Percentiles rank a stretch among this genome's conserved stretches.
phyloP scores from a whole-genome alignment of 2,888 invertebrate species.

The Dastarcus helophoroides region DNA sequence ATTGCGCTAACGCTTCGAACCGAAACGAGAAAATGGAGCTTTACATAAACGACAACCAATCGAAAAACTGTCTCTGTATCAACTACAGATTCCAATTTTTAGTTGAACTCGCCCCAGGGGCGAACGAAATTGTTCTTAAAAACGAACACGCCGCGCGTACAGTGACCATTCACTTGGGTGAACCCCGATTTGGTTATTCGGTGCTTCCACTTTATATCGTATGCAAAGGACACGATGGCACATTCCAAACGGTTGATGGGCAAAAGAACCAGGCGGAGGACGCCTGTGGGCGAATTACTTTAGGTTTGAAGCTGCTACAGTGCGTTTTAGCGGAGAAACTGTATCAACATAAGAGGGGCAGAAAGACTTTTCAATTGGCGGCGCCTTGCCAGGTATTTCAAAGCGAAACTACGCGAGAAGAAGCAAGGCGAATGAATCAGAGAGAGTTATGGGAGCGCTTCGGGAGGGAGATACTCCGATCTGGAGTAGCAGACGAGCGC shows the following conservation, averaged over 20 bases:
- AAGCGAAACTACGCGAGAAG: slow-evolving; percentile 56
- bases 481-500: slow-evolving; percentile 48
- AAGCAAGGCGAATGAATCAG: slow-evolving; percentile 62
- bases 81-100: slow-evolving; percentile 61
- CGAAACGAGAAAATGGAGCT: no score
- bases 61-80: no score
- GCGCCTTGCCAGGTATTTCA: slow-evolving; percentile 63
- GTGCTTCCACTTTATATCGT: slow-evolving; percentile 76
- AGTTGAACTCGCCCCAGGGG: slow-evolving; percentile 49
- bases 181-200: slow-evolving; percentile 46
- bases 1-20: no score
- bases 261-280: slow-evolving; percentile 49
- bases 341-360: slow-evolving; percentile 60
- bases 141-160: slow-evolving; percentile 41
- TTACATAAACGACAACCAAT: no score
- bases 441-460: slow-evolving; percentile 75
- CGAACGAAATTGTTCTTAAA: slow-evolving; percentile 50
- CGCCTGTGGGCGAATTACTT: slow-evolving; percentile 62
- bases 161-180: slow-evolving; percentile 45
- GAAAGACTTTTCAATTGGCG: slow-evolving; percentile 74
- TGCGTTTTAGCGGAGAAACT: slow-evolving; percentile 80
- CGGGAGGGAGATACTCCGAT: slow-evolving; percentile 73
- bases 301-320: slow-evolving; percentile 73
- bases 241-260: slow-evolving; percentile 51
- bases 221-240: slow-evolving; percentile 67